Evolutionary conservation across 2,797 vertebrate genomes (phyloP).

Genomic region (Pelobates cultripes): DNA sequence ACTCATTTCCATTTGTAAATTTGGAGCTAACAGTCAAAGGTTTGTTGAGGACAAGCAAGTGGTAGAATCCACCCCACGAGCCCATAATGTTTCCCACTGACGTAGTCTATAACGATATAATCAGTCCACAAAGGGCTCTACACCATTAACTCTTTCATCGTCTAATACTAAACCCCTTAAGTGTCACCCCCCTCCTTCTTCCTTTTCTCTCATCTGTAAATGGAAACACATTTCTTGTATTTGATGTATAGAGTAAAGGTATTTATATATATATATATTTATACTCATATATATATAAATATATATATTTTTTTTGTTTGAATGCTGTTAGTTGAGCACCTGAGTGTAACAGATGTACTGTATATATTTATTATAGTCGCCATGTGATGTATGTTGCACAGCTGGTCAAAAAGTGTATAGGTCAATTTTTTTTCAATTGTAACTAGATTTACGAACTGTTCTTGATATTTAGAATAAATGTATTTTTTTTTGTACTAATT

Average conservation of each 20-base stretch:
- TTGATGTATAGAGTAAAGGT: slow-evolving; percentile 30
- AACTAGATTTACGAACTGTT: slow-evolving; percentile 9
- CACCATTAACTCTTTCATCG: not conserved
- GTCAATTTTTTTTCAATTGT: slow-evolving; percentile 31
- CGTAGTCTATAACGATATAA: no score
- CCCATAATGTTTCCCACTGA: no score
- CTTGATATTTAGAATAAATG: not conserved
- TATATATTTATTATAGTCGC: slow-evolving; percentile 37
- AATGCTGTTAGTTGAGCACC: slow-evolving; percentile 17
- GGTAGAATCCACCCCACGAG: not conserved
- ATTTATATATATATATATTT: slow-evolving; percentile 42
- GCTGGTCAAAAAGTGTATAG: slow-evolving; percentile 26
- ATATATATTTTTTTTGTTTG: slow-evolving; percentile 44
- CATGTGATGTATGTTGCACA: slow-evolving; percentile 38
- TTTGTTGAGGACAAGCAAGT: not conserved
- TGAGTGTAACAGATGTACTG: slow-evolving; percentile 23
- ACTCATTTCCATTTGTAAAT: no score
- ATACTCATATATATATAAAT: slow-evolving; percentile 33
- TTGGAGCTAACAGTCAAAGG: not conserved
- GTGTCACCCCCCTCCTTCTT: not conserved
- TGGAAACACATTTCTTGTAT: slow-evolving; percentile 39
- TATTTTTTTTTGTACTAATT: not conserved
- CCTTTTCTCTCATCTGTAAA: not conserved
- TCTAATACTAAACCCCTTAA: not conserved
- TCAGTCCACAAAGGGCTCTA: no score